Evolutionary conservation across 2,113 vertebrate genomes (phyloP), one percentile per base, ranked within the genome.

Genomic region (Agelaius phoeniceus): DNA sequence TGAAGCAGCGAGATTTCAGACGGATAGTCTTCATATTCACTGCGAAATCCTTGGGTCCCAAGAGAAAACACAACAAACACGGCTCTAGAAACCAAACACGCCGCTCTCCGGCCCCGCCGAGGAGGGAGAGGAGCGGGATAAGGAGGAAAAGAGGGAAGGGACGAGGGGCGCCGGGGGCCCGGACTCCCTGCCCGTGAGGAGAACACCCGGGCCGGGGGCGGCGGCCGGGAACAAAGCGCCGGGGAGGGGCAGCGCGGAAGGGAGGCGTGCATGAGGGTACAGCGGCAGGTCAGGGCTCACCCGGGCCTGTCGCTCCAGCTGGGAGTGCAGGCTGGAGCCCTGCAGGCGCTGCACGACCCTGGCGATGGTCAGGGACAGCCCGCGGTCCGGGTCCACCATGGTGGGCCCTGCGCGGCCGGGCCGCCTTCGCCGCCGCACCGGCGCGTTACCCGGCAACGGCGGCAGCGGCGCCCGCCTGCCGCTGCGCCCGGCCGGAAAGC

Each of bases 231-330:
- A 96, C 87, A 96, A 96, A 91, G 87, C n/a, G 35, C 22, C 41
- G 28, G 41, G 78, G 33, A n/a, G 12, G 31, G 74, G 66, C 24
- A 33, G 30, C 8, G 37, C 44, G 51, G 6, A 52, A 59, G 19
- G 57, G 28, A 83, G 67, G 44, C 27, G 71, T 52, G 59, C 49
- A 37, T 10, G 52, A 9, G 72, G 49, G 15, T 41, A 26, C 33
- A 26, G 90, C 80, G 79, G 66, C 89, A 41, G 65, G 46, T 52
- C 74, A 62, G 66, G 91, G 96, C 99, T 99, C 97, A 99, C 99
- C 98, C 98, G 99, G 91, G 99, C 99, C 97, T 99, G 98, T 71
- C 98, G 98, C 97, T 99, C 99, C 97, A 99, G 97, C 97, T 99
- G 99, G 5, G 99, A 98, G 97, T 99, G 98, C 76, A 99, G 95